Evolutionary conservation across 2,888 invertebrate genomes (phyloP).

Genomic region (Orthonevra nobilis): DNA sequence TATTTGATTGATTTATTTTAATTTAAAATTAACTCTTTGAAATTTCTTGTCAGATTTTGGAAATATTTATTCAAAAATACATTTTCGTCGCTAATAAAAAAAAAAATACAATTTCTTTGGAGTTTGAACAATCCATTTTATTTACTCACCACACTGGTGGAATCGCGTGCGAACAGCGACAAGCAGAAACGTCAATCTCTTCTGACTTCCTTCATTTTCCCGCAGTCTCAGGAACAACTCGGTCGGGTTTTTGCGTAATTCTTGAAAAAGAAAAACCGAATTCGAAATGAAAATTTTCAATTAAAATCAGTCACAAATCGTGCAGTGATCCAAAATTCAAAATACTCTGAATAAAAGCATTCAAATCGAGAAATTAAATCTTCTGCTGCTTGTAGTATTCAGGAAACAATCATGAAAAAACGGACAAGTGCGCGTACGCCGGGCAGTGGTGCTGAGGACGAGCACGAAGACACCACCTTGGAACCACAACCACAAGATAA

Average conservation of each 20-base stretch:
- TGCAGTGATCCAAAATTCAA: constrained; percentile 22
- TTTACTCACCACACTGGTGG: constrained; percentile 26
- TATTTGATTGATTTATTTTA: too few species aligned
- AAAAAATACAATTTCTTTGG: too few species aligned
- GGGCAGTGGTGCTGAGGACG: constrained; percentile 60
- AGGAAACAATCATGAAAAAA: constrained; percentile 76
- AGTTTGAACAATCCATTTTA: constrained; percentile 10
- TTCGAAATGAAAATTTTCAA: constrained; percentile 43
- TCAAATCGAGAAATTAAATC: too few species aligned
- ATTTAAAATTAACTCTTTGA: too few species aligned
- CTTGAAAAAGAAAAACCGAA: background rate
- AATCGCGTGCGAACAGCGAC: background rate
- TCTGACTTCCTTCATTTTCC: constrained; percentile 35
- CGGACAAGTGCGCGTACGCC: constrained; percentile 76
- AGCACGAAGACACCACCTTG: constrained; percentile 45
- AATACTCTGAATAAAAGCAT: too few species aligned
- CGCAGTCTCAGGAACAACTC: constrained; percentile 18
- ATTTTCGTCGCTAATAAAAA: too few species aligned
- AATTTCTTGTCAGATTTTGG: too few species aligned
- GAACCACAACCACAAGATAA: constrained; percentile 12
- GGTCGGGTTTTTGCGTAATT: constrained; percentile 56
- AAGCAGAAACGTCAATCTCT: constrained; percentile 32
- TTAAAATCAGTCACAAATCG: constrained; percentile 38
- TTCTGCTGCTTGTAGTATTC: too few species aligned
- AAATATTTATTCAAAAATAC: too few species aligned